phyloP scores from a whole-genome alignment of 2,113 vertebrate genomes.

The Podocnemis expansa region DNA sequence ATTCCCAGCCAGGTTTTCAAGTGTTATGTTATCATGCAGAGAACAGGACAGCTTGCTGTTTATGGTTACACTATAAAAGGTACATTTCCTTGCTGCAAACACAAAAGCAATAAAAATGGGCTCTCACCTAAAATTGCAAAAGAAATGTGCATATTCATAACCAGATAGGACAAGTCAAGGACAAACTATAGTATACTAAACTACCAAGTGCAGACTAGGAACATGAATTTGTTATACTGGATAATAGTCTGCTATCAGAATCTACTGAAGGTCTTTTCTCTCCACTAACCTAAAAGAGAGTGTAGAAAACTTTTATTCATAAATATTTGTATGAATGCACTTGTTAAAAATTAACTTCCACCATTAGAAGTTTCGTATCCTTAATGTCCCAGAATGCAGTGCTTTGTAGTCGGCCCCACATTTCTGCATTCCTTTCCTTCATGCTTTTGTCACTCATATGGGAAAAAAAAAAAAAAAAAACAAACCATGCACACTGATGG shows the following conservation, averaged over 20 bases:
- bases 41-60: not conserved
- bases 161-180: not conserved
- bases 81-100: not conserved
- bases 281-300: constrained; percentile 57
- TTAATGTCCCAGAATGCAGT: constrained; percentile 63
- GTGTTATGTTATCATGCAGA: not conserved
- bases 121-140: not conserved
- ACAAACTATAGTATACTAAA: not conserved
- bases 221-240: constrained; percentile 31
- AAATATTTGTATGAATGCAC: constrained; percentile 71
- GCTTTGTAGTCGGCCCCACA: constrained; percentile 73
- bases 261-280: constrained; percentile 50
- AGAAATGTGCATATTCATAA: constrained; percentile 8
- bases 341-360: constrained; percentile 73
- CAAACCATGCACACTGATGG: constrained; percentile 66
- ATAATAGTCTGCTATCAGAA: constrained; percentile 57
- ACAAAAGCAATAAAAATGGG: not conserved
- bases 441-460: constrained; percentile 73
- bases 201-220: not conserved
- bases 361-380: constrained; percentile 72
- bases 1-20: not conserved
- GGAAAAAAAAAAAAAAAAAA: constrained; percentile 63
- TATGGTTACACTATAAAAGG: not conserved
- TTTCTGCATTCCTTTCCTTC: constrained; percentile 73
- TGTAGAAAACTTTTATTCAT: constrained; percentile 68